Evolutionary conservation across 1,140 invertebrate species (phyloP).

Genomic region (Nasonia giraulti): DNA sequence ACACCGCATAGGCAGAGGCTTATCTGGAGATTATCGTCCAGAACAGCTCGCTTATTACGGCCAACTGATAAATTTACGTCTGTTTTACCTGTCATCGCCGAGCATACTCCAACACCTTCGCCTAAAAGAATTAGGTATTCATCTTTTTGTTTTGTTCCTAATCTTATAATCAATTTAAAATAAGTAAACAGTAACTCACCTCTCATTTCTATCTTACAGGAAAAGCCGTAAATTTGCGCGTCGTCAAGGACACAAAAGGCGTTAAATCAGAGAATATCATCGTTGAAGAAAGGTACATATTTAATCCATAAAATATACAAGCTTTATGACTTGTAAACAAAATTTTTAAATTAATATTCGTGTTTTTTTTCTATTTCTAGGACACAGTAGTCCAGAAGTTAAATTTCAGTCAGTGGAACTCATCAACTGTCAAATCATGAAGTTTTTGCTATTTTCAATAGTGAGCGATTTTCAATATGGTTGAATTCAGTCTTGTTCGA

Average conservation of each 20-base stretch:
- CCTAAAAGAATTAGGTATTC: conserved; percentile 75
- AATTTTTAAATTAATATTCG: conserved; percentile 16
- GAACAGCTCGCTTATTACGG: conserved; percentile 80
- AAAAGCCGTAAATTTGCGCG: conserved; percentile 68
- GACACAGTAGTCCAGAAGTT: conserved; percentile 22
- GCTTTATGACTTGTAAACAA: conserved; percentile 6
- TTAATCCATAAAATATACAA: neutral
- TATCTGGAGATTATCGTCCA: conserved; percentile 81
- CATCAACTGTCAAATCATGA: conserved; percentile 15
- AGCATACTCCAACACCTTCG: conserved; percentile 76
- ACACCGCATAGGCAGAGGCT: conserved; percentile 83
- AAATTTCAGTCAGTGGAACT: conserved; percentile 29
- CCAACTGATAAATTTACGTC: conserved; percentile 84
- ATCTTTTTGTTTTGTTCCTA: neutral
- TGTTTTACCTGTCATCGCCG: conserved; percentile 83
- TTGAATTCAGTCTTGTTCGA: conserved; percentile 37
- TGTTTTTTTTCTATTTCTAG: conserved; percentile 28
- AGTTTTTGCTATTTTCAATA: conserved; percentile 29
- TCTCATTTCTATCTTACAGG: conserved; percentile 55
- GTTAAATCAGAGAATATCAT: conserved; percentile 57
- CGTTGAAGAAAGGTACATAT: conserved; percentile 53
- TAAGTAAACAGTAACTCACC: neutral
- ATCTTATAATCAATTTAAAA: conserved; percentile 33
- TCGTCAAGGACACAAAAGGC: conserved; percentile 69
- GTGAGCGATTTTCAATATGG: conserved; percentile 11